These are phyloP conservation scores for Desoria tigrina DNA, from an alignment of 2,888 invertebrate genomes.

Conservation along the genomic window DNA sequence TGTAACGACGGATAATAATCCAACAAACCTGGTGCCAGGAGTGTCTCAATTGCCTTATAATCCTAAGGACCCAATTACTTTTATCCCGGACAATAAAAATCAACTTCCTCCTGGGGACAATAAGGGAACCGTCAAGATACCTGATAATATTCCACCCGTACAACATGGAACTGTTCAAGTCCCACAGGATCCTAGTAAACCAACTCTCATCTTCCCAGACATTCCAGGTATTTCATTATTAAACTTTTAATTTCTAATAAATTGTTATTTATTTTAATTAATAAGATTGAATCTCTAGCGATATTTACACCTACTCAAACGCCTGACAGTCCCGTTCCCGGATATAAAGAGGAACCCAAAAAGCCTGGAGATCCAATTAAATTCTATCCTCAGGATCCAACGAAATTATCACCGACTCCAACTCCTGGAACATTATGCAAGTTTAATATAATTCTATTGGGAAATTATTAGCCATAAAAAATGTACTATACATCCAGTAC, in stretches of 20 bases:
- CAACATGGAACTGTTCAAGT: constrained; percentile 1
- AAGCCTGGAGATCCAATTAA: neutral
- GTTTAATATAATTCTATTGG: no score
- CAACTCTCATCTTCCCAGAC: neutral
- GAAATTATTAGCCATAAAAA: no score
- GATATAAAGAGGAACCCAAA: constrained; percentile 8
- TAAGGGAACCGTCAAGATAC: neutral
- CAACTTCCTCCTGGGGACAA: constrained; percentile 4
- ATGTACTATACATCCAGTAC: no score
- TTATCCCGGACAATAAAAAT: neutral
- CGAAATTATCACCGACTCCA: neutral
- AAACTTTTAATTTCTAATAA: neutral
- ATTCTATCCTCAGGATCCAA: neutral
- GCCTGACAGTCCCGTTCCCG: neutral
- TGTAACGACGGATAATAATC: neutral
- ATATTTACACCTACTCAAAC: neutral
- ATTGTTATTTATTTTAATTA: neutral
- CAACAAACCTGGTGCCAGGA: neutral
- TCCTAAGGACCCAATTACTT: neutral
- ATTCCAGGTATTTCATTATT: neutral
- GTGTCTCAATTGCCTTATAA: neutral
- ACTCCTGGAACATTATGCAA: constrained; percentile 3
- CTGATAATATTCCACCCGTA: neutral
- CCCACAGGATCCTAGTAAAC: neutral
- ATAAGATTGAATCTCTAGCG: neutral